Base-by-base conservation (phyloP, 2,797 vertebrate genomes). In the Onychomys torridus region DNA sequence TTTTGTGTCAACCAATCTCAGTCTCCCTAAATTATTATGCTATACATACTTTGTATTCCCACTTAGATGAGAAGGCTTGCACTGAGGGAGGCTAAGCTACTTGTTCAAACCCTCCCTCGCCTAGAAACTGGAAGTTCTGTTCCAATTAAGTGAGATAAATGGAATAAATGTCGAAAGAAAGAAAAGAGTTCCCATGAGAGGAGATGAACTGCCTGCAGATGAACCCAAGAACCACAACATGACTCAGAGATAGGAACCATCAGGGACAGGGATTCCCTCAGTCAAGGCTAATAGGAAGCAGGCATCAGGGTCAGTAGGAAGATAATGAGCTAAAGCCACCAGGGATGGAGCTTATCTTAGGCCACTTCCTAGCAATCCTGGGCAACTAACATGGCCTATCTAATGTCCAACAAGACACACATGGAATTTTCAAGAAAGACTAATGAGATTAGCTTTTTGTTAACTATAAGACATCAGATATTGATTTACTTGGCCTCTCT, bases 61-160 rank as follows among this genome's bases (percentile, higher is more conserved):
- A 69, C 19, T 93, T 89, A 82, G 40, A 46, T 40, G 9, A 96
- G 57, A 95, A 88, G 96, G 89, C 63, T 40, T 16, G 71, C 23
- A 27, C 19, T 65, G n/a, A 29, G 34, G 29, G 14, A 71, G 27
- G 11, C 34, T 94, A 69, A 57, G 75, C 46, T 77, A 17, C 32
- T 78, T 85, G 49, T 37, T 34, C 46, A 63, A 79, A 79, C 52
- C 52, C 52, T 52, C 25, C 21, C n/a, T 95, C 21, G 75, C 13
- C 32, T 37, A 93, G 63, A 77, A 95, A 96, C 21, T 59, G 40
- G 14, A 32, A 94, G 37, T 65, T 10, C 55, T 76, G 55, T 25
- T 82, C 55, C 2, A 75, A 61, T 92, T 55, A 71, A 84, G 52
- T 87, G 67, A 92, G n/a, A 19, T 91, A 78, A 67, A 71, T 65